These are phyloP conservation scores for Lasiommata megera DNA, from an alignment of 2,888 invertebrate species.

Conservation along the genomic window DNA sequence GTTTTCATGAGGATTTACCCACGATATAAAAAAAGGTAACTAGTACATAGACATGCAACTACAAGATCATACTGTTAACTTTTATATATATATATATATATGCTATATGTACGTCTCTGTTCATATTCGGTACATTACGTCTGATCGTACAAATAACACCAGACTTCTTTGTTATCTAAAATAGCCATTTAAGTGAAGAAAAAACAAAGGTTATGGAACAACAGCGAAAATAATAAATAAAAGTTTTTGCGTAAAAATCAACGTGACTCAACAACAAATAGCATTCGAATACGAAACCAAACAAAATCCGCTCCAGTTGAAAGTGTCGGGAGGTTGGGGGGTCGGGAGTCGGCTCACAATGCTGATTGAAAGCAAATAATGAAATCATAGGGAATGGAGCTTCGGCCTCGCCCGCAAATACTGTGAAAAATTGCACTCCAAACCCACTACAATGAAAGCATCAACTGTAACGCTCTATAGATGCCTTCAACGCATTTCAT, in stretches of 20 bases:
- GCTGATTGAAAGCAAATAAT: constrained; percentile 81
- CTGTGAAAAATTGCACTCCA: constrained; percentile 70
- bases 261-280: constrained; percentile 70
- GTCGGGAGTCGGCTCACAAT: constrained; percentile 62
- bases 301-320: constrained; percentile 68
- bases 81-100: no score
- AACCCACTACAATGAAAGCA: constrained; percentile 47
- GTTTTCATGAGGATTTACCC: no score
- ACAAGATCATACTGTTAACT: no score
- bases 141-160: no score
- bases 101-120: no score
- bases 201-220: constrained; percentile 9
- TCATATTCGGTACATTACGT: no score
- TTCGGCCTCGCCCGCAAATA: constrained; percentile 61
- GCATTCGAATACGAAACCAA: constrained; percentile 77
- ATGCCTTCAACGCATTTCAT: constrained; percentile 12
- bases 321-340: constrained; percentile 40
- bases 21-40: no score
- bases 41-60: no score
- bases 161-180: not conserved
- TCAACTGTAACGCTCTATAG: constrained; percentile 7
- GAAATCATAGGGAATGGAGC: constrained; percentile 74
- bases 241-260: constrained; percentile 48
- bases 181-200: not conserved
- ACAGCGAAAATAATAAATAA: constrained; percentile 12